Base-by-base conservation (phyloP, 1,140 invertebrate genomes). In the Bombus picipes region DNA sequence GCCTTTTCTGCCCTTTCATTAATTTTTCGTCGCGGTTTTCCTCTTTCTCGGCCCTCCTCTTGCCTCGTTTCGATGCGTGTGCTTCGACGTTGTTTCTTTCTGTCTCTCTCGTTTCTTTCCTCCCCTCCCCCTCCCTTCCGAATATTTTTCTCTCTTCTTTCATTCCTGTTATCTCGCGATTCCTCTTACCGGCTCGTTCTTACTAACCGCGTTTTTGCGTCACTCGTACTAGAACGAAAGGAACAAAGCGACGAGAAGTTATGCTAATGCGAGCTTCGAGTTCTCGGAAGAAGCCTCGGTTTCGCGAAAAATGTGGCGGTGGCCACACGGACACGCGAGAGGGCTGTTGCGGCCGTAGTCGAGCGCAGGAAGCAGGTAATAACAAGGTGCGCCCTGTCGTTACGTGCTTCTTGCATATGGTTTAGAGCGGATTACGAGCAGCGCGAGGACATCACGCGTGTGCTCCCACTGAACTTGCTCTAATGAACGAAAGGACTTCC, bases 321-420 rank as follows among this genome's bases (percentile, higher is more conserved):
- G 41, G 53, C 47, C 73, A 68, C 73, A 34, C 28, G 37, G 65
- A 68, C 74, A 78, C 65, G 74, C 28, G 79, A 82, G 59, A 34
- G 39, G 65, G 43, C 22, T 22, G 68, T 53, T 22, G 47, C 47
- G 18, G 47, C 6, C 18, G 47, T 22, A 53, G 47, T 53, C 1
- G 76, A 34, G 77, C 84, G 59, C 59, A 74, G 81, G 75, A 78
- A 74, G 62, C 47, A 13, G 72, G 72, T 91, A 87, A 86, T 88
- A 85, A 91, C 80, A 89, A 83, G 84, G 79, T 88, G 82, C 79
- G 79, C 68, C 82, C 41, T 90, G 82, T 79, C 85, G 73, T 83
- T 81, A 70, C 75, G 53, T 62, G 79, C 57, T 87, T 90, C 87
- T 90, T 87, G 86, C 89, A 87, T 88, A 88, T 80, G 85, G 85